A percentile compares a stretch with the other conserved stretches of the same genome.
phyloP scores from a whole-genome alignment of 2,797 vertebrate genomes.

The Dicrostonyx torquatus region DNA sequence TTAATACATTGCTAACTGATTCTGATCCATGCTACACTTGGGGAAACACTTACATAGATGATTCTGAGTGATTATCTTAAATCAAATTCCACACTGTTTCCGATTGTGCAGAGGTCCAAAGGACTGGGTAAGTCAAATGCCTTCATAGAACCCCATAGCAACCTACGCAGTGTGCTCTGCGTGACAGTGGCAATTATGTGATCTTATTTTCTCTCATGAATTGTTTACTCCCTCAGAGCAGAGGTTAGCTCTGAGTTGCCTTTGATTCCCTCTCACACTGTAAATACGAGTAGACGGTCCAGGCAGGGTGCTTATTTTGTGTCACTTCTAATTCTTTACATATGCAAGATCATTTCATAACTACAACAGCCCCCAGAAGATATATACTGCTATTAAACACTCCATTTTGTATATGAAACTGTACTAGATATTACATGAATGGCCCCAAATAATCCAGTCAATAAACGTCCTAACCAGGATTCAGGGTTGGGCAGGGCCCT shows the following conservation, averaged over 20 bases:
- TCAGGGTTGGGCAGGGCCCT: neutral
- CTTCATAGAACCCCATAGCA: neutral
- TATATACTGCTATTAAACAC: neutral
- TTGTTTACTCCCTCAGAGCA: neutral
- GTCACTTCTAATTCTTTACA: neutral
- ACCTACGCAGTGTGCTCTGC: neutral
- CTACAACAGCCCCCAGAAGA: neutral
- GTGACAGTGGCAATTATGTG: neutral
- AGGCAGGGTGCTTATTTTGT: neutral
- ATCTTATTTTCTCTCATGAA: neutral
- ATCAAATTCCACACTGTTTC: neutral
- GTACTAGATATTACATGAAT: neutral
- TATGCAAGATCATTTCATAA: neutral
- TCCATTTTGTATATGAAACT: conserved; percentile 12
- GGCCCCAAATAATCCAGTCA: neutral
- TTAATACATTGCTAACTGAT: neutral
- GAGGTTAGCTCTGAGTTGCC: neutral
- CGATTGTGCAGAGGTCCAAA: neutral
- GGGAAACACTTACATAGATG: neutral
- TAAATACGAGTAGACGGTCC: neutral
- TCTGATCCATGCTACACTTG: neutral
- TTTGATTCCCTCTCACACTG: neutral
- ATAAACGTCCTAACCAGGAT: neutral
- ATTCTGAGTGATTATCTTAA: neutral
- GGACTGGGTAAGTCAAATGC: neutral